Base-by-base conservation (phyloP, 2,888 invertebrate genomes). In the Oeneis ivallda region DNA sequence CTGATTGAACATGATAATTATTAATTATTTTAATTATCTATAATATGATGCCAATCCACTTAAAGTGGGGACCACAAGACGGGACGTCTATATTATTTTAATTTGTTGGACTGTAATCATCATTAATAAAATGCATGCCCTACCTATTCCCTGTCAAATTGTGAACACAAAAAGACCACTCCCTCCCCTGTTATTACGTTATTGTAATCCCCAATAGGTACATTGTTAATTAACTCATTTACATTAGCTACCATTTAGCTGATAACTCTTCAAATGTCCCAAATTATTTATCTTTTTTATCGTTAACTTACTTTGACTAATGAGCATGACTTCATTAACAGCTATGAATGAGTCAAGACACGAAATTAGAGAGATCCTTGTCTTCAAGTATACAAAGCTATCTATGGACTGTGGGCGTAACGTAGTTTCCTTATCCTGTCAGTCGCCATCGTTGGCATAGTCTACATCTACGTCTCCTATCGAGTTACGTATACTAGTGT, bases 251-350 rank as follows among this genome's bases (percentile, higher is more conserved):
- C 39, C n/a, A n/a, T n/a, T n/a, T n/a, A n/a, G n/a, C n/a, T 41
- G 41, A 56, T 41, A 39, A 54, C 10, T 39, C 17, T 54, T 54
- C 34, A 15, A 54, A 56, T 41, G 56, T 39, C 41, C 39, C 19
- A 56, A 56, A 9, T 19, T 3, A 17, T 4, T 11, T 39, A 19
- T 15, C 41, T n/a, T n/a, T n/a, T n/a, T n/a, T n/a, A n/a, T n/a
- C n/a, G n/a, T n/a, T n/a, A n/a, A n/a, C n/a, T n/a, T n/a, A n/a
- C n/a, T n/a, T n/a, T n/a, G 11, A 19, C 39, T 56, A 41, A 39
- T 19, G 56, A 41, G 56, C 41, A 45, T 56, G 39, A 56, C 56
- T 13, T 56, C 56, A 56, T 41, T 41, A 41, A 41, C 32, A 34
- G 32, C 41, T 41, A 41, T 41, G 17, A 47, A 47, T 47, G 47